Conservation (phyloP, 2,797 vertebrate species). For the Tauraco hartlaubi region DNA sequence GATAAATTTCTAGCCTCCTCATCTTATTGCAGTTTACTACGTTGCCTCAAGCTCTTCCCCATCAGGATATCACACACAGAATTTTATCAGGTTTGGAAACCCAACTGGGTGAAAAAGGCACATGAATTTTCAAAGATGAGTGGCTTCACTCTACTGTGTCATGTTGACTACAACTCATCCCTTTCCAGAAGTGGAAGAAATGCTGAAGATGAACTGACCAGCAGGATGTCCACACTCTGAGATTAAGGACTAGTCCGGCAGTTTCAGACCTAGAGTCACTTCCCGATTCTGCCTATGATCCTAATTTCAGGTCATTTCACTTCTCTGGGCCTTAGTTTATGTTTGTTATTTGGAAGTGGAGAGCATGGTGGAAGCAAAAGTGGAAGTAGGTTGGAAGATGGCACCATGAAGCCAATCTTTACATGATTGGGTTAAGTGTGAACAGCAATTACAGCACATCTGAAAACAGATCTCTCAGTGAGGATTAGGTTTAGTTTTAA, state of each 20-base stretch:
- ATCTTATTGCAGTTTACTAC: not conserved
- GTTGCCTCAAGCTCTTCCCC: not conserved
- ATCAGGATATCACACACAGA: not conserved
- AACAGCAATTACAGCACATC: fast-evolving
- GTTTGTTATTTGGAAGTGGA: not conserved
- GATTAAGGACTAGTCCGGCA: not conserved
- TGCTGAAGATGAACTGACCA: not conserved
- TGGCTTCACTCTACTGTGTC: not conserved
- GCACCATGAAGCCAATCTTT: not conserved
- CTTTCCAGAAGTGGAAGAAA: not conserved
- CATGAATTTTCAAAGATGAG: not conserved
- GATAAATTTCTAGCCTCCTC: not conserved
- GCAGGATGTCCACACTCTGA: not conserved
- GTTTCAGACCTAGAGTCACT: not conserved
- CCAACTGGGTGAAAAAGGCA: not conserved
- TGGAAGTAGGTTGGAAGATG: not conserved
- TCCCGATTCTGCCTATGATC: not conserved
- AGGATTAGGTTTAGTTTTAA: not conserved
- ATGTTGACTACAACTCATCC: not conserved
- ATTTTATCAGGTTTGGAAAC: not conserved
- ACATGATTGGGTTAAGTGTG: not conserved
- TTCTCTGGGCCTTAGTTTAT: not conserved
- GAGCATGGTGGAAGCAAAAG: not conserved
- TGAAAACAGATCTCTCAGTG: not conserved
- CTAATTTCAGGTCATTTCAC: not conserved